Conservation (phyloP, 1,140 invertebrate genomes). For the Euschistus heros region DNA sequence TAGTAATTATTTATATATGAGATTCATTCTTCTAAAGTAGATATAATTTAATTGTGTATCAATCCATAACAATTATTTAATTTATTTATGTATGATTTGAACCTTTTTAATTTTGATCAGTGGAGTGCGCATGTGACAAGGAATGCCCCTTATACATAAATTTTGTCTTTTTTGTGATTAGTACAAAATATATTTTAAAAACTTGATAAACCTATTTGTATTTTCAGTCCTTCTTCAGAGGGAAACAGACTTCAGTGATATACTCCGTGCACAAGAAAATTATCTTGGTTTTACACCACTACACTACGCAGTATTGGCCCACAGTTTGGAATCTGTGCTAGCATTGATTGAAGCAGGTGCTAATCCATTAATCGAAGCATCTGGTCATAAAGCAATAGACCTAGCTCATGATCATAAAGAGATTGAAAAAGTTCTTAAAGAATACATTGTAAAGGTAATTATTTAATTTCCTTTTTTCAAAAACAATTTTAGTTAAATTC, state of each 20-base stretch:
- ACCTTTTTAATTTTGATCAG: no score
- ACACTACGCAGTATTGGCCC: conserved; percentile 76
- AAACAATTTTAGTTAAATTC: no score
- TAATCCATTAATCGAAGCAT: conserved; percentile 57
- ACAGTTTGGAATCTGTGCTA: conserved; percentile 50
- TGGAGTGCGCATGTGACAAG: no score
- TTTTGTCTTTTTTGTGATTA: no score
- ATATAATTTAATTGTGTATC: no score
- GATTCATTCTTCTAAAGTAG: no score
- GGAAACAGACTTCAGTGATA: conserved; percentile 69
- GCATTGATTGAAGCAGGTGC: conserved; percentile 54
- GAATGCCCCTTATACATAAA: no score
- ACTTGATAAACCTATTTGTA: neutral
- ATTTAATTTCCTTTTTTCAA: neutral
- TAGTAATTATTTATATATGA: no score
- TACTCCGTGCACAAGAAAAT: conserved; percentile 43
- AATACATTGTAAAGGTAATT: conserved; percentile 34
- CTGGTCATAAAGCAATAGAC: conserved; percentile 63
- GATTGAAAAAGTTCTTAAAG: conserved; percentile 35
- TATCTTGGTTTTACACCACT: conserved; percentile 80
- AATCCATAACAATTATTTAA: no score
- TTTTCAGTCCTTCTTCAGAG: conserved; percentile 49
- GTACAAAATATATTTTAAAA: no score
- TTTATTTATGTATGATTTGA: no score
- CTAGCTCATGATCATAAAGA: conserved; percentile 51